phyloP scores from a whole-genome alignment of 2,888 invertebrate genomes.

The Parnassius smintheus region DNA sequence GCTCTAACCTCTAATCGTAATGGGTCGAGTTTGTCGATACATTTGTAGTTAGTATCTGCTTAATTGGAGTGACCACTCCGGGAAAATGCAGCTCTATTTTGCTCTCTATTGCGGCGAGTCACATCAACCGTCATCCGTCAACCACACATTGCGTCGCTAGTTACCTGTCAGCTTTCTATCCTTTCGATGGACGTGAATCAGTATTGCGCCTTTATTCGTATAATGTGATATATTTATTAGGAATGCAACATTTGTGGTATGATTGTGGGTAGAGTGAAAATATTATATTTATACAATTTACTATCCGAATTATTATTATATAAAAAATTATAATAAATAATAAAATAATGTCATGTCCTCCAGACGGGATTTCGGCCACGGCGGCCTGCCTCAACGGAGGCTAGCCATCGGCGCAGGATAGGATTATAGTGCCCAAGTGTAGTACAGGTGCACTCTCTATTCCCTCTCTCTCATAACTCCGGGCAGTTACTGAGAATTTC shows the following conservation, averaged over 20 bases:
- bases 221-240: too few relatives aligned
- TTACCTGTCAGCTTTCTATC: conserved; percentile 4
- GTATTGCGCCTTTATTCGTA: not conserved
- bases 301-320: too few relatives aligned
- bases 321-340: too few relatives aligned
- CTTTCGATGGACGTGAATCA: conserved; percentile 7
- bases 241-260: not conserved
- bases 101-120: conserved; percentile 3
- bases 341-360: too few relatives aligned
- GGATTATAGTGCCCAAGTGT: too few relatives aligned
- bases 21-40: not conserved
- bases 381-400: too few relatives aligned
- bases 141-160: conserved; percentile 18
- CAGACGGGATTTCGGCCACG: too few relatives aligned
- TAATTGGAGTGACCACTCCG: conserved; percentile 10
- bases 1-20: not conserved
- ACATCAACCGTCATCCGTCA: not conserved
- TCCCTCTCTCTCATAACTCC: too few relatives aligned
- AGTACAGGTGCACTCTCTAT: too few relatives aligned
- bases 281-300: too few relatives aligned
- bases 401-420: too few relatives aligned
- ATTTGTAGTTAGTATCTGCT: not conserved
- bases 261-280: not conserved
- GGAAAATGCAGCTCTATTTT: conserved; percentile 5
- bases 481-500: too few relatives aligned